Base-by-base conservation (phyloP, 2,888 invertebrate genomes). In the Trileptium ribeirensis region DNA sequence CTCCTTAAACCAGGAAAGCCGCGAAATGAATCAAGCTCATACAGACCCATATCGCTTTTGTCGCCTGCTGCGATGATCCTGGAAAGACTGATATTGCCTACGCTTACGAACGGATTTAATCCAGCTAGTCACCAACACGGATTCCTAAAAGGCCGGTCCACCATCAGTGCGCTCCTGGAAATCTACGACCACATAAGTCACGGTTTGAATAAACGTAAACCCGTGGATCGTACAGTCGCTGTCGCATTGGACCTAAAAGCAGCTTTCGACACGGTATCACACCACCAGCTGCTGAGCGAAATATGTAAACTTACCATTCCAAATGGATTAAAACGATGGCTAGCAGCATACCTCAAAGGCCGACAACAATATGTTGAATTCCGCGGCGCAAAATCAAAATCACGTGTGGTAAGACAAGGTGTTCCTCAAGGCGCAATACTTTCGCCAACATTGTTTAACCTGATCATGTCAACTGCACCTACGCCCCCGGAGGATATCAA, bases 1-100 rank as follows among this genome's bases (percentile, higher is more conserved):
- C 74, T 70, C 8, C 74, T 70, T 15, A 70, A 70, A 70, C 37
- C 74, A 15, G 74, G 74, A 70, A 70, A 70, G n/a, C 74, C 74
- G 31, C 8, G 34, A 8, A 36, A 31, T 34, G 74, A 70, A 34
- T 36, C 74, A n/a, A 15, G 8, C 8, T 70, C 74, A 19, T 70
- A 70, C 74, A 70, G 74, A 31, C 74, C 74, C 31, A 70, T 70
- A 34, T 70, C 74, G 31, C 74, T 70, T 36, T 31, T 70, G 33
- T 70, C 70, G 70, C 70, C 70, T 19, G 70, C 36, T 36, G 70
- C 70, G n/a, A 70, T 15, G 33, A 8, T 70, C 31, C 19, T 70
- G 70, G 70, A 70, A 31, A 29, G 33, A 31, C 33, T 36, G n/a
- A 8, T 70, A 70, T n/a, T 70, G 33, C 70, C 70, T 8, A 70